Conservation (phyloP, 2,797 vertebrate species). For the Avahi laniger region DNA sequence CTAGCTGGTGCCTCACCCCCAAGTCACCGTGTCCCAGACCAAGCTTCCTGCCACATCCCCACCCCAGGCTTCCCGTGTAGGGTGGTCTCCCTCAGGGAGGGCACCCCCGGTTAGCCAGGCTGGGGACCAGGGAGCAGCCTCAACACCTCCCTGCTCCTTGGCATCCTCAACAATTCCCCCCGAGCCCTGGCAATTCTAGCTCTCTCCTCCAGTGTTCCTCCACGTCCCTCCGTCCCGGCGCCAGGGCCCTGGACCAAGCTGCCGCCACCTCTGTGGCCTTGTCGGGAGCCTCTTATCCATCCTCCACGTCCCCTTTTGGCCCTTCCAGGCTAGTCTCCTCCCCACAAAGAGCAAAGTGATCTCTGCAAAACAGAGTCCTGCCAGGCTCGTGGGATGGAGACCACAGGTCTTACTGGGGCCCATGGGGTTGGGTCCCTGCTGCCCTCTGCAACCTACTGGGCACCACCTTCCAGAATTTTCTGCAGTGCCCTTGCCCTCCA, state of each 20-base stretch:
- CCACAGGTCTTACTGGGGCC: neutral
- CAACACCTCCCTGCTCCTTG: neutral
- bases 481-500: rapidly evolving
- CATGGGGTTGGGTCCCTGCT: neutral
- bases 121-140: neutral
- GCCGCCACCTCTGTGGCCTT: neutral
- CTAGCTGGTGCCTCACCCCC: neutral
- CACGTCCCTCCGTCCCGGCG: rapidly evolving
- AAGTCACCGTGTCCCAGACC: neutral
- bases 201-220: neutral
- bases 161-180: neutral
- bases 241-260: neutral
- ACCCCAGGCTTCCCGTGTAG: neutral
- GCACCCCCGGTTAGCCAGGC: neutral
- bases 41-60: rapidly evolving
- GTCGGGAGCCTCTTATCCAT: rapidly evolving
- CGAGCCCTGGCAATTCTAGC: neutral
- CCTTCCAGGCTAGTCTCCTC: neutral
- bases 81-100: neutral
- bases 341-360: rapidly evolving
- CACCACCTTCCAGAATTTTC: neutral
- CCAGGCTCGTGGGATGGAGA: neutral
- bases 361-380: neutral
- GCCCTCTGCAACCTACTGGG: neutral
- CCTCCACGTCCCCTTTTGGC: neutral